Conservation (phyloP, 2,797 vertebrate genomes). For the Esox masquinongy region DNA sequence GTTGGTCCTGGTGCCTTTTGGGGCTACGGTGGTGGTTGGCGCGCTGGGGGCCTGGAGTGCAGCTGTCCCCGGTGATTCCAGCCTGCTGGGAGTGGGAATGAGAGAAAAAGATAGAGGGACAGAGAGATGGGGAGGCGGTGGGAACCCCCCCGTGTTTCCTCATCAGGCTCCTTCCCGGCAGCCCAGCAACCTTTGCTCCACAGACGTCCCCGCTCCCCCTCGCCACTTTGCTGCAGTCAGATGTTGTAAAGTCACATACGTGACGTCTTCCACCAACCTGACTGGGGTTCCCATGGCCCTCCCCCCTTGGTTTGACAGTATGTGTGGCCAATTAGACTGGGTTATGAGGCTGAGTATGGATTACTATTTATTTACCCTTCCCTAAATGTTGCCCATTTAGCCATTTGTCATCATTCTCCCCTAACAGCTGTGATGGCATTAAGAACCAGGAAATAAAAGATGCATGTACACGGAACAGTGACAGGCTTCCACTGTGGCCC, state of each 20-base stretch:
- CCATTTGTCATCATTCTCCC: constrained; percentile 73
- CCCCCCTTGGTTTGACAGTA: constrained; percentile 59
- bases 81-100: constrained; percentile 49
- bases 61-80: constrained; percentile 60
- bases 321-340: constrained; percentile 80
- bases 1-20: constrained; percentile 56
- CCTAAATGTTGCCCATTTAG: constrained; percentile 71
- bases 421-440: constrained; percentile 66
- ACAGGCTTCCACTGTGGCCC: constrained; percentile 55
- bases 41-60: constrained; percentile 62
- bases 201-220: constrained; percentile 56
- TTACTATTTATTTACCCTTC: constrained; percentile 73
- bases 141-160: constrained; percentile 44
- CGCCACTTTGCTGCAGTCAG: constrained; percentile 62
- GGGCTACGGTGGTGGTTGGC: constrained; percentile 15
- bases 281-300: constrained; percentile 26
- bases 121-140: constrained; percentile 38
- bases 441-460: constrained; percentile 56
- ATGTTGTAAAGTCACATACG: constrained; percentile 66
- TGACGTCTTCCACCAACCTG: constrained; percentile 49
- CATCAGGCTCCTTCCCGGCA: constrained; percentile 58
- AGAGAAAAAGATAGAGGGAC: constrained; percentile 33
- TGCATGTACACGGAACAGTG: constrained; percentile 56
- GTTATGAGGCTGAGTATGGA: constrained; percentile 75
- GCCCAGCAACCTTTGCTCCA: constrained; percentile 56